Evolutionary conservation across 1,140 invertebrate genomes (phyloP).

Genomic region (Bacillus rossius): DNA sequence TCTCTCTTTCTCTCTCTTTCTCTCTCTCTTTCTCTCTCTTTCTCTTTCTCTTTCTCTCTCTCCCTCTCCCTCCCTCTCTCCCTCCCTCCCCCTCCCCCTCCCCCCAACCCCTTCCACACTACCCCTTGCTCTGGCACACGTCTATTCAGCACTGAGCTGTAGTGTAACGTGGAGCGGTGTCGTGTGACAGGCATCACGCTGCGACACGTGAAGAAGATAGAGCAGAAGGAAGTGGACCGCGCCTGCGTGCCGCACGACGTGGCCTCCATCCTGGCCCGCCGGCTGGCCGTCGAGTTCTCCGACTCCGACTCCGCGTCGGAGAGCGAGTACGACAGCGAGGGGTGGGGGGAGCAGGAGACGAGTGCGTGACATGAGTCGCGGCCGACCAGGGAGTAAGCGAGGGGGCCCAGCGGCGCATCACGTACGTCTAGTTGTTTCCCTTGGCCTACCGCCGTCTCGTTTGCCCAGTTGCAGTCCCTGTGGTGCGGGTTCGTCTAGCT

Average conservation of each 20-base stretch:
- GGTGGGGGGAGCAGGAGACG: slow-evolving; percentile 61
- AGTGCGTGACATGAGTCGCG: slow-evolving; percentile 26
- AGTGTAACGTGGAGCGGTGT: no score
- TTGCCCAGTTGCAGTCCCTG: no score
- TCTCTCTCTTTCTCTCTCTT: no score
- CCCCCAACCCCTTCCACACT: no score
- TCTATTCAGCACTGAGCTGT: no score
- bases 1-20: no score
- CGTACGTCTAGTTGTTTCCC: no score
- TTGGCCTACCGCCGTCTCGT: not conserved
- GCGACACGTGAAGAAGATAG: slow-evolving; percentile 87
- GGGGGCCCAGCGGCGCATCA: not conserved
- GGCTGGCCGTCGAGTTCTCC: slow-evolving; percentile 91
- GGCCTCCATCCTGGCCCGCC: slow-evolving; percentile 87
- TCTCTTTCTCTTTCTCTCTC: no score
- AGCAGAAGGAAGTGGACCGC: slow-evolving; percentile 70
- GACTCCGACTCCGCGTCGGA: slow-evolving; percentile 85
- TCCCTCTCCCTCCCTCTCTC: no score
- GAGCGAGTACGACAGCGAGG: slow-evolving; percentile 63
- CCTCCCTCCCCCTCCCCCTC: slow-evolving; percentile 11
- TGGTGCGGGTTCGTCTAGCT: not conserved
- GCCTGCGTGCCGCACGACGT: slow-evolving; percentile 81
- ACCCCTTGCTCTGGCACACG: no score
- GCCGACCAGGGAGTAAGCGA: not conserved
- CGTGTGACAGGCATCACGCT: slow-evolving; percentile 72